phyloP scores from a whole-genome alignment of 2,888 invertebrate species.

The Lycocerus yunnanus region DNA sequence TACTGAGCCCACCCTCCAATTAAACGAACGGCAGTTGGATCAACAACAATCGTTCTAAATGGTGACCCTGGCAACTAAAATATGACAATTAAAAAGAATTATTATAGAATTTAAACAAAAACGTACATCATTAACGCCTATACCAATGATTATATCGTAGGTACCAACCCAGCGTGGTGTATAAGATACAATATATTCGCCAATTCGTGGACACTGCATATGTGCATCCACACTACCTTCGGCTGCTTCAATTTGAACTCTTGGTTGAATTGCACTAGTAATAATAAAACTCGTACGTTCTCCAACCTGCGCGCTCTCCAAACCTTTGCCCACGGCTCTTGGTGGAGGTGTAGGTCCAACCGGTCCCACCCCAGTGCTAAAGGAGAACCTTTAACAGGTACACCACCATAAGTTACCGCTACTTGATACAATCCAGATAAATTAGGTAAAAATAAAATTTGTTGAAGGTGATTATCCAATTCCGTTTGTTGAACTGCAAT shows the following conservation, averaged over 20 bases:
- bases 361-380: conserved; percentile 66
- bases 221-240: conserved; percentile 64
- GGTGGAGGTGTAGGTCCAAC: conserved; percentile 62
- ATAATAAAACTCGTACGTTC: conserved; percentile 75
- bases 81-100: conserved; percentile 11
- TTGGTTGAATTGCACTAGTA: conserved; percentile 64
- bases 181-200: conserved; percentile 89
- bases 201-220: conserved; percentile 60
- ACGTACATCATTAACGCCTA: conserved; percentile 54
- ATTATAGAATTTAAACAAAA: background rate
- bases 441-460: conserved; percentile 83
- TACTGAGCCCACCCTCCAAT: conserved; percentile 89
- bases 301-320: conserved; percentile 71
- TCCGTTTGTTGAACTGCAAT: conserved; percentile 78
- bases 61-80: conserved; percentile 62
- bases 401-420: conserved; percentile 72
- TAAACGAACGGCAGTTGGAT: conserved; percentile 71
- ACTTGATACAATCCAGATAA: conserved; percentile 77
- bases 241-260: conserved; percentile 63
- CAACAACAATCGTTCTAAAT: conserved; percentile 69
- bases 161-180: conserved; percentile 89
- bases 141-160: conserved; percentile 82
- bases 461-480: conserved; percentile 70
- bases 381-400: conserved; percentile 61
- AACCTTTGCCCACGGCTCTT: conserved; percentile 70